A percentile compares a stretch with the other conserved stretches of the same genome.
These are phyloP conservation scores for Hippocampus comes DNA, from an alignment of 2,113 vertebrate species.

Conservation along the genomic window DNA sequence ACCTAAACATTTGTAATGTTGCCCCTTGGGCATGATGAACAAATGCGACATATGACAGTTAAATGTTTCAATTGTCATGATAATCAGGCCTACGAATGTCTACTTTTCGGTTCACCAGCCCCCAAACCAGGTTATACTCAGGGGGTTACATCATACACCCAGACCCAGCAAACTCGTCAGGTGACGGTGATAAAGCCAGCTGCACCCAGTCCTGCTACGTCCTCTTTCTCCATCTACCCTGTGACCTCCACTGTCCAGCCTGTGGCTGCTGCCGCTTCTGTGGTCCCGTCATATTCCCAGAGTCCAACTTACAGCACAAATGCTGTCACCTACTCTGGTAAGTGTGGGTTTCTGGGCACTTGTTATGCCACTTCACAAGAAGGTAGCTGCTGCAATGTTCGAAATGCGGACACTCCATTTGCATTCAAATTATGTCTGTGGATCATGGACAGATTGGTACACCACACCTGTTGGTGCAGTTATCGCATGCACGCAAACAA, in stretches of 20 bases:
- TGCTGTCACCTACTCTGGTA: conserved; percentile 90
- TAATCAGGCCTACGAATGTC: not conserved
- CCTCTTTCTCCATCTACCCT: conserved; percentile 96
- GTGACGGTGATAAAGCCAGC: conserved; percentile 98
- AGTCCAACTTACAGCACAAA: conserved; percentile 96
- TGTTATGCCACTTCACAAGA: no score
- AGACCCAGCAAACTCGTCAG: conserved; percentile 93
- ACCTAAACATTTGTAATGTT: not conserved
- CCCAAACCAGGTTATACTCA: conserved; percentile 93
- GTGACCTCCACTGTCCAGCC: conserved; percentile 94
- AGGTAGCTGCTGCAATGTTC: no score
- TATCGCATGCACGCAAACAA: no score
- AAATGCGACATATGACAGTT: not conserved
- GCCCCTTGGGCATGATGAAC: not conserved
- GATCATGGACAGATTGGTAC: no score
- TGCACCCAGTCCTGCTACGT: conserved; percentile 89
- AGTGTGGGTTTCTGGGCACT: not conserved
- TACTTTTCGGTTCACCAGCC: conserved; percentile 64
- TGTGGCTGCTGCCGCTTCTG: conserved; percentile 87
- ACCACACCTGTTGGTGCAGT: no score
- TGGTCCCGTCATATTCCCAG: conserved; percentile 94
- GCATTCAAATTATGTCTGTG: no score
- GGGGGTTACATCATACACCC: conserved; percentile 90
- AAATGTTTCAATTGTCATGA: not conserved
- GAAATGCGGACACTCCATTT: no score